Evolutionary conservation across 2,888 invertebrate genomes (phyloP).

Genomic region (Sturmia bella): DNA sequence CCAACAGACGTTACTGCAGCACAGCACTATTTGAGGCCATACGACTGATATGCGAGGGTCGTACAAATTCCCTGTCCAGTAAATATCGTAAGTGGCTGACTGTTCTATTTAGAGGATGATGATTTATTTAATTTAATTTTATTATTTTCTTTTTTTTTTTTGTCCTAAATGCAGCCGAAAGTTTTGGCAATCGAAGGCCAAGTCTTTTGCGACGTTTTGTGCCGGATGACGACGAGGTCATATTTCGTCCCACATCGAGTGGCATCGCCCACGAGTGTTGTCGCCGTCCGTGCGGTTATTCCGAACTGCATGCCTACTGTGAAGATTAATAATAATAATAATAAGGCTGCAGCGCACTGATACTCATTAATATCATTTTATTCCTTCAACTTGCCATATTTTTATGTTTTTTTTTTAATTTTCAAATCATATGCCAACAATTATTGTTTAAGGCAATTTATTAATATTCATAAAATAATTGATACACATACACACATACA

Average conservation of each 20-base stretch:
- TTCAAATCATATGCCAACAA: too few relatives aligned
- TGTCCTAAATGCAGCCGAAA: conserved; percentile 68
- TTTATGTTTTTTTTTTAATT: conserved; percentile 11
- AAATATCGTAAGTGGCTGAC: conserved; percentile 76
- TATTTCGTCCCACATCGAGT: conserved; percentile 73
- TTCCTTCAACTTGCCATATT: conserved; percentile 7
- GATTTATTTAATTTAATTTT: not conserved
- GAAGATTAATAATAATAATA: conserved; percentile 68
- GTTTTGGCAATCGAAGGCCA: conserved; percentile 69
- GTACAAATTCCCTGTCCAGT: conserved; percentile 75
- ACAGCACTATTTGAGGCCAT: conserved; percentile 76
- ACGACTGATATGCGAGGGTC: conserved; percentile 75
- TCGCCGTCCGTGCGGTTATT: conserved; percentile 75
- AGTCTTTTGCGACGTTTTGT: conserved; percentile 73
- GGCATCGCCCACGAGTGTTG: conserved; percentile 79
- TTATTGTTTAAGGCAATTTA: conserved; percentile 6
- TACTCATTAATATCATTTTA: conserved; percentile 42
- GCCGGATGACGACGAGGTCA: conserved; percentile 71
- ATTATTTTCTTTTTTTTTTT: not conserved
- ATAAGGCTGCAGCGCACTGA: not conserved
- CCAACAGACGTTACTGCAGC: conserved; percentile 77
- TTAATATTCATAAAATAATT: conserved; percentile 3
- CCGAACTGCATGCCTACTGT: conserved; percentile 77
- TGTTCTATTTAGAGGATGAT: not conserved
- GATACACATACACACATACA: not conserved